Conservation (phyloP, 2,113 vertebrate species). For the Psittacus erithacus region DNA sequence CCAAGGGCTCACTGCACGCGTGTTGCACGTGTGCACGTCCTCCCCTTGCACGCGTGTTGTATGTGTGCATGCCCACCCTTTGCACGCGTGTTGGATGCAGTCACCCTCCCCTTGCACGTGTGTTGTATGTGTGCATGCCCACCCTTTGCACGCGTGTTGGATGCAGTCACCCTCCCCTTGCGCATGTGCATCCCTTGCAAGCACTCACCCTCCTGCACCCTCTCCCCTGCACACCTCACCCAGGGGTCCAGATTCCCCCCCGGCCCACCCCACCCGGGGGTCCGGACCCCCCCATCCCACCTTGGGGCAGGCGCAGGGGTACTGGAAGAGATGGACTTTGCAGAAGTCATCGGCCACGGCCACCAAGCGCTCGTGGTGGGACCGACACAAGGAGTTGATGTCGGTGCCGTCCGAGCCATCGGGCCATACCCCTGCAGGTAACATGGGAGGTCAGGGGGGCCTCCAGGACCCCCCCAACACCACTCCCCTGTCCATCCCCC, state of each 20-base stretch:
- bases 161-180: background rate
- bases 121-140: background rate
- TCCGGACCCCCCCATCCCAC: background rate
- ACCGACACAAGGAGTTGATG: background rate
- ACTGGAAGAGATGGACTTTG: background rate
- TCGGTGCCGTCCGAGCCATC: background rate
- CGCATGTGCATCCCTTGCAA: too few relatives aligned
- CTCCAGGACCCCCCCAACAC: background rate
- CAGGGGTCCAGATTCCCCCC: background rate
- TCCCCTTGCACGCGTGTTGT: background rate
- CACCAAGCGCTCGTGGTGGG: background rate
- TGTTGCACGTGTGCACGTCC: too few relatives aligned
- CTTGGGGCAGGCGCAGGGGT: background rate
- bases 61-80: fast-evolving
- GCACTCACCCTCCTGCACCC: too few relatives aligned
- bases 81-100: too few relatives aligned
- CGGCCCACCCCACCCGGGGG: background rate
- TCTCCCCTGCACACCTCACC: background rate
- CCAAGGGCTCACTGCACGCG: too few relatives aligned
- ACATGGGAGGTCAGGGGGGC: background rate
- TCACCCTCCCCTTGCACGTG: too few relatives aligned
- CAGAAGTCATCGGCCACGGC: background rate
- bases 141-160: background rate
- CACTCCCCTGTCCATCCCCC: background rate
- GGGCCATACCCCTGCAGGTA: background rate